phyloP scores from a whole-genome alignment of 1,140 invertebrate genomes.

The Caenorhabditis latens region DNA sequence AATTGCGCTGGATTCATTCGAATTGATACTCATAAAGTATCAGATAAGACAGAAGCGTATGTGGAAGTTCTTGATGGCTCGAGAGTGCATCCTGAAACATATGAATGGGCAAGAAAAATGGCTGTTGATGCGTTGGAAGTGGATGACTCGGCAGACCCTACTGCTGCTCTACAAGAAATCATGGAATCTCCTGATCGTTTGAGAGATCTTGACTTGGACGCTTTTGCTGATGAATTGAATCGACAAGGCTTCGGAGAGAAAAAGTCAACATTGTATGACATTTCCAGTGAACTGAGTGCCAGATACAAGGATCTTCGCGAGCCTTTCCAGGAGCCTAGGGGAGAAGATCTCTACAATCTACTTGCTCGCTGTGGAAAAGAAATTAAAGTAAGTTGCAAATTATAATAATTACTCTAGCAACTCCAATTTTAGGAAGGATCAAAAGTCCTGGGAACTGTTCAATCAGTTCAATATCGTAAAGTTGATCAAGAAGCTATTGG shows the following conservation, averaged over 20 bases:
- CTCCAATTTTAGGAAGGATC: not conserved
- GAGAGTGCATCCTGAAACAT: constrained; percentile 94
- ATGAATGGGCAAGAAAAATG: constrained; percentile 99
- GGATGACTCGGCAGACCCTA: constrained; percentile 92
- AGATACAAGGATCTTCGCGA: constrained; percentile 93
- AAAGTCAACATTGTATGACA: constrained; percentile 96
- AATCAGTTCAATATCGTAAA: constrained; percentile 43
- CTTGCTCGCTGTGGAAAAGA: constrained; percentile 58
- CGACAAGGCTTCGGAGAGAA: constrained; percentile 96
- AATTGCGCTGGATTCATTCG: constrained; percentile 99
- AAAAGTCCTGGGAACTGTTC: constrained; percentile 29
- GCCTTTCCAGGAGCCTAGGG: constrained; percentile 81
- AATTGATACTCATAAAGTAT: constrained; percentile 85
- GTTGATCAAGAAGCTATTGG: constrained; percentile 64
- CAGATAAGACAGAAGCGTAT: constrained; percentile 79
- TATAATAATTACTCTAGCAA: not conserved
- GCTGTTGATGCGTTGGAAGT: constrained; percentile 98
- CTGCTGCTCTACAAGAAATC: constrained; percentile 95
- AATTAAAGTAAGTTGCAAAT: not conserved
- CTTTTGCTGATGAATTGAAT: constrained; percentile 93
- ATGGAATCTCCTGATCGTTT: constrained; percentile 90
- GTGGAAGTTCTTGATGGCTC: constrained; percentile 97
- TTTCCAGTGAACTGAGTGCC: constrained; percentile 92
- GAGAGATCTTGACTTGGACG: constrained; percentile 96
- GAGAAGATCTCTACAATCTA: constrained; percentile 67